These are phyloP conservation scores for Patiria pectinifera DNA, from an alignment of 53 echinoderm and acorn worm genomes.

Conservation along the genomic window DNA sequence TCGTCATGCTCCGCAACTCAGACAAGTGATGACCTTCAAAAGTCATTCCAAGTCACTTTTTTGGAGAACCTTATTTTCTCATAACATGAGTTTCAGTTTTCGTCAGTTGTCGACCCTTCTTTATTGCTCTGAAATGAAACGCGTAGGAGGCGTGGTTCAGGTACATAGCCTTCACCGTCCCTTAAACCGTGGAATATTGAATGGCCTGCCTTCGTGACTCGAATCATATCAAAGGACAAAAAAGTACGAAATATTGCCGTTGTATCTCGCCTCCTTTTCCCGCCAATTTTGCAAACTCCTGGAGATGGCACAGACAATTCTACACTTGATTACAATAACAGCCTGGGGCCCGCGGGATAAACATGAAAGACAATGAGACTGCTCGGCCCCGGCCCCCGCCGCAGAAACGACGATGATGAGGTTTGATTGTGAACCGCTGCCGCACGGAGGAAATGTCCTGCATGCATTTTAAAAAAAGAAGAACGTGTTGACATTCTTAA, in stretches of 20 bases:
- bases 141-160: background rate
- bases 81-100: background rate
- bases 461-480: background rate
- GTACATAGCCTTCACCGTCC: background rate
- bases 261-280: background rate
- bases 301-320: background rate
- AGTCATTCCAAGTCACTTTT: background rate
- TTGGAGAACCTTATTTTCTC: background rate
- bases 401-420: background rate
- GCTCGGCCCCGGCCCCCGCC: background rate
- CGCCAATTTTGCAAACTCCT: background rate
- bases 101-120: background rate
- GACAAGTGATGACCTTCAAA: too few species aligned
- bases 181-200: background rate
- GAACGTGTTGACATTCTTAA: background rate
- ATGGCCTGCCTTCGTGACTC: background rate
- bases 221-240: background rate
- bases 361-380: background rate
- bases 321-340: conserved; percentile 23
- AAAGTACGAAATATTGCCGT: background rate
- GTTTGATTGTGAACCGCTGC: background rate
- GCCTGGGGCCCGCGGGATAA: background rate
- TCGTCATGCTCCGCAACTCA: too few species aligned
- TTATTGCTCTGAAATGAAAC: background rate
- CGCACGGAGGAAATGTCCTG: background rate